Evolutionary conservation across 2,888 invertebrate species (phyloP).

Genomic region (Listrodromus nycthemerus): DNA sequence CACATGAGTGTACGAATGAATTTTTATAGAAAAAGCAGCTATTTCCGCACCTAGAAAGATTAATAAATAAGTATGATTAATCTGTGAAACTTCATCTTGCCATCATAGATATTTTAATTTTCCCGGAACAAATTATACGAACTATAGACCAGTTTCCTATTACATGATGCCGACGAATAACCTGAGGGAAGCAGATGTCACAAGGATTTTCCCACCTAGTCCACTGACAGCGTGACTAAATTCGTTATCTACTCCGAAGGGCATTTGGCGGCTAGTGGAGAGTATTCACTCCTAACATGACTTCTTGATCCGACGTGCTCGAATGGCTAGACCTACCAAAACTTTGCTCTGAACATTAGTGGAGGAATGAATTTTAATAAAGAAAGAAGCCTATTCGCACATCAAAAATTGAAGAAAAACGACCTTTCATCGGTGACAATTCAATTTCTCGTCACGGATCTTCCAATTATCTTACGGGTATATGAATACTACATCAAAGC

Average conservation of each 20-base stretch:
- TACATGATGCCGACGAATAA: conserved; percentile 63
- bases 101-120: background rate
- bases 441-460: background rate
- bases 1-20: background rate
- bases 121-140: conserved; percentile 39
- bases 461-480: too few species aligned
- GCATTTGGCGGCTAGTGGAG: conserved; percentile 72
- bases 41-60: background rate
- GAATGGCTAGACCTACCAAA: background rate
- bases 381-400: background rate
- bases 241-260: conserved; percentile 77
- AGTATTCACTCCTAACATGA: background rate
- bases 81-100: background rate
- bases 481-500: background rate
- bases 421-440: background rate
- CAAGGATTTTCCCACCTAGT: conserved; percentile 55
- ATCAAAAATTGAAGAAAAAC: background rate
- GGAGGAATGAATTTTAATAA: background rate
- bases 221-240: conserved; percentile 76
- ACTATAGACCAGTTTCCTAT: conserved; percentile 71
- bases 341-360: background rate
- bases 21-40: background rate
- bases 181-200: conserved; percentile 76
- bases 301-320: background rate
- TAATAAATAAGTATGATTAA: background rate